These are phyloP conservation scores for Nematostella vectensis DNA, from an alignment of 92 coral and sea anemone species.

Conservation along the genomic window DNA sequence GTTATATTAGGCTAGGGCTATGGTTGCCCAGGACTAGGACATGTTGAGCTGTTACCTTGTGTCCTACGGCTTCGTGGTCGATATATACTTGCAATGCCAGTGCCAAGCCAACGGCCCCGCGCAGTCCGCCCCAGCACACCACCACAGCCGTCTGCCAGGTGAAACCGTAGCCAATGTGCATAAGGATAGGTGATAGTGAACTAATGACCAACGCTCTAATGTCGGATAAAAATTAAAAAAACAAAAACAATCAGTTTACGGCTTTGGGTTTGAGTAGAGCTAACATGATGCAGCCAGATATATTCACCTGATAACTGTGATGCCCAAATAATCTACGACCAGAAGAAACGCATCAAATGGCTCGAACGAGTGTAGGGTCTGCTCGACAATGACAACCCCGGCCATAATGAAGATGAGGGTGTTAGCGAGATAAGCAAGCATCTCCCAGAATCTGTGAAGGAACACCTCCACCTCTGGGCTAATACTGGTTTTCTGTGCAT, in stretches of 20 bases:
- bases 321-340: constrained; percentile 86
- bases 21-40: too few relatives aligned
- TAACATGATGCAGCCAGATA: too few relatives aligned
- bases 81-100: constrained; percentile 91
- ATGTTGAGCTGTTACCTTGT: constrained; percentile 74
- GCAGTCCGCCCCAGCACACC: constrained; percentile 90
- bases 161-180: constrained; percentile 87
- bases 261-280: too few relatives aligned
- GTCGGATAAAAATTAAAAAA: not conserved
- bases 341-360: constrained; percentile 72
- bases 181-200: constrained; percentile 70
- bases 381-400: constrained; percentile 94
- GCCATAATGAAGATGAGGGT: constrained; percentile 95
- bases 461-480: constrained; percentile 98
- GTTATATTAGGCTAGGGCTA: too few relatives aligned
- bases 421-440: constrained; percentile 95
- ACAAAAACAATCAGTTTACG: not conserved
- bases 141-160: constrained; percentile 96
- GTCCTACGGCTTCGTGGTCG: constrained; percentile 77
- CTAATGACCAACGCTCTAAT: constrained; percentile 69
- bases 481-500: constrained; percentile 86
- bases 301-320: constrained; percentile 78
- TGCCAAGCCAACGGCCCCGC: constrained; percentile 98
- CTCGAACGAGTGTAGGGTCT: constrained; percentile 71
- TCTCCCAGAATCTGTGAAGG: constrained; percentile 96